Base-by-base conservation (phyloP, 2,113 vertebrate species). In the Macaca nemestrina region DNA sequence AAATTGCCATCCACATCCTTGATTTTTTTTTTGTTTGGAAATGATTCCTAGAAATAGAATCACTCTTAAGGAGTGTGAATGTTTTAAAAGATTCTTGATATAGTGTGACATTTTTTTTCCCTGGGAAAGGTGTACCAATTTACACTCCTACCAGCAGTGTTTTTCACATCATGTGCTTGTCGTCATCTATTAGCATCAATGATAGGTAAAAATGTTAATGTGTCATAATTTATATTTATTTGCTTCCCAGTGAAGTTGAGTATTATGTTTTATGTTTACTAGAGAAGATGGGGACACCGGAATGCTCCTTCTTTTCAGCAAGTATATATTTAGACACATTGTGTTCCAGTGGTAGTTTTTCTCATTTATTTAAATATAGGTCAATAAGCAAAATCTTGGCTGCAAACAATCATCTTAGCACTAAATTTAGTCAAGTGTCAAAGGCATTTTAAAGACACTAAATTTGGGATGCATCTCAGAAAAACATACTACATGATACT, bases 151-250 rank as follows among this genome's bases (percentile, higher is more conserved):
- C 57, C n/a, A 79, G 52, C 78, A 79, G 11, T 57, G 27, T 20
- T 95, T 89, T 90, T 55, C 52, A 78, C 59, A 72, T 89, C 22
- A 43, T 55, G 59, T 45, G 27, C 73, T 55, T 85, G 18, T 92
- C 6, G 35, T 93, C 61, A 22, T 80, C 35, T 70, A 22, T 93
- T 80, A 90, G 43, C 52, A 43, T 88, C 68, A 81, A 1, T 86
- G 78, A 61, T 83, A 90, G 12, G 8, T 50, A 89, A 85, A 95
- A 92, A 73, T 83, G n/a, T 87, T 76, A 67, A 87, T 78, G 43
- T 93, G 90, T 79, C 22, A 91, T 79, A 90, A 95, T 90, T 93
- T 87, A 38, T 20, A 67, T 90, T 85, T 84, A 75, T 94, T 93
- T 87, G 32, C 68, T 87, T 92, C 57, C 17, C n/a, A 79, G 1